Base-by-base conservation (phyloP, 1,140 invertebrate species). In the Ylistrum balloti region DNA sequence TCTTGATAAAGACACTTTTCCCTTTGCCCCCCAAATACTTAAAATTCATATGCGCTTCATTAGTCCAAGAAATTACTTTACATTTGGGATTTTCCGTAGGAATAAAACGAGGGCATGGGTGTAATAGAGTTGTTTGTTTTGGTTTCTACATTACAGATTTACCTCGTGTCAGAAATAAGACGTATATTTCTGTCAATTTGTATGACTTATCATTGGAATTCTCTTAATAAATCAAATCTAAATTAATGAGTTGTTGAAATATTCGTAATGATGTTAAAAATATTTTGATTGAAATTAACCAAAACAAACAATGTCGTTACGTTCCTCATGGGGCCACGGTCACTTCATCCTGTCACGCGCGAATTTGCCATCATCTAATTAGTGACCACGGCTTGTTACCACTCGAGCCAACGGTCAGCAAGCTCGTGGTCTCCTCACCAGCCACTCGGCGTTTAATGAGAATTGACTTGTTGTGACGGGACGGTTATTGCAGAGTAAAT, bases 231-330 rank as follows among this genome's bases (percentile, higher is more conserved):
- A 74, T 74, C 56, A 74, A 74, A 7, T 17, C 56, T 28, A 22
- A 74, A 28, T 74, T 74, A 74, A 74, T 74, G 56, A 74, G n/a
- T 9, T 74, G 56, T 11, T 74, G 56, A 74, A 74, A 74, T 74
- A n/a, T 28, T 74, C 28, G 5, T 74, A 3, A 74, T 28, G n/a
- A 11, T n/a, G 56, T 74, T 74, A 74, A n/a, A n/a, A 74, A 74
- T 74, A 74, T 74, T 74, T 74, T 28, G 56, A 74, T 74, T 74
- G 56, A 28, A 74, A 74, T 74, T 74, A 74, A 17, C 56, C 56
- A 74, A 74, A 74, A 74, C 56, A 74, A 74, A 74, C 56, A 74
- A 74, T 74, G 56, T 74, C 56, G 13, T 74, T 74, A 74, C 56
- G 28, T 28, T n/a, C n/a, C 56, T n/a, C 56, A 5, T 28, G 56